A percentile compares a stretch with the other conserved stretches of the same genome.
phyloP scores from a whole-genome alignment of 2,797 vertebrate genomes.

The Sebastes minor region DNA sequence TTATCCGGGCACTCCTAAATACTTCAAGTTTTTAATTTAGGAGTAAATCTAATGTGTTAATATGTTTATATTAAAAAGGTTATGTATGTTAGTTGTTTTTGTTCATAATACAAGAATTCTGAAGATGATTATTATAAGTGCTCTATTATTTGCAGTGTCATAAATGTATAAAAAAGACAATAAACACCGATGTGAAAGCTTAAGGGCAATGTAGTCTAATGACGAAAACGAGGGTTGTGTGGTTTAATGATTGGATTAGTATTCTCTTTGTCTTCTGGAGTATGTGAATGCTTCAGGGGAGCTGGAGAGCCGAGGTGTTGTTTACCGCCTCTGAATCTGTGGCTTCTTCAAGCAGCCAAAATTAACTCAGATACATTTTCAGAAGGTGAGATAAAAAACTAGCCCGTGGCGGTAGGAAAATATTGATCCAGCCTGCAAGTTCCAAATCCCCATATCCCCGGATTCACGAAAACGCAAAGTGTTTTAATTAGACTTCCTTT shows the following conservation, averaged over 20 bases:
- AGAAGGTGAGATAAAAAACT: conserved; percentile 60
- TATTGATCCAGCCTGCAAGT: conserved; percentile 68
- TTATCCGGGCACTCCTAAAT: neutral
- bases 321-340: conserved; percentile 49
- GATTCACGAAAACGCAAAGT: conserved; percentile 40
- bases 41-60: neutral
- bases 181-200: conserved; percentile 27
- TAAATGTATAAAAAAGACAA: neutral
- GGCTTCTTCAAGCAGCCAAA: conserved; percentile 51
- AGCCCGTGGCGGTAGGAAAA: conserved; percentile 51
- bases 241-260: conserved; percentile 30
- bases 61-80: neutral
- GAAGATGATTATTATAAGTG: neutral
- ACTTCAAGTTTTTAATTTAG: conserved; percentile 23
- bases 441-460: conserved; percentile 44
- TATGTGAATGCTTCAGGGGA: conserved; percentile 30
- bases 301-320: conserved; percentile 40
- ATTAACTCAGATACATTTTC: conserved; percentile 65
- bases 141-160: neutral
- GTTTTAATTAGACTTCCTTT: conserved; percentile 67
- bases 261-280: conserved; percentile 33
- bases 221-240: neutral
- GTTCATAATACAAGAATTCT: neutral
- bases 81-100: neutral
- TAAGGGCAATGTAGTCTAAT: neutral